Evolutionary conservation across 53 echinoderm and acorn worm genomes (phyloP), one percentile per base, ranked within the genome.

Genomic region (Echinometra lucunter): DNA sequence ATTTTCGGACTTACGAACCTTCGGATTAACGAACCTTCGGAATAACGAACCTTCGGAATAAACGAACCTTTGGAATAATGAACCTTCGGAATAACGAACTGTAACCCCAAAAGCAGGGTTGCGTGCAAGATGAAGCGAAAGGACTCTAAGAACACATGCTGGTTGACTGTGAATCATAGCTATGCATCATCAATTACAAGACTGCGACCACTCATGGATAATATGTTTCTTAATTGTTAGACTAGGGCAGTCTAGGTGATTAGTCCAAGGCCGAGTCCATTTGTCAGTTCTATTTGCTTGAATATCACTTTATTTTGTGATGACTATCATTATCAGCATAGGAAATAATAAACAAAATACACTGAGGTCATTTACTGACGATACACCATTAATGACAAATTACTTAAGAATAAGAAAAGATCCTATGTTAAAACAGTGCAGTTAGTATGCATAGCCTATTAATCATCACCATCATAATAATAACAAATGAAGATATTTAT

Each of bases 101-200:
- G n/a, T n/a, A n/a, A n/a, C n/a, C n/a, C n/a, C n/a, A n/a, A n/a
- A 56, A 1, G 19, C 19, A 38, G 21, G 78, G 78, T 78, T 78
- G 78, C 78, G 78, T 78, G 78, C 78, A 42, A 78, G 78, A 38
- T 19, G 38, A 40, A 35, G 38, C 21, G 78, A 78, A 42, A 78
- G 42, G 35, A 21, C 11, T 38, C 78, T 1, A 40, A 78, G 78
- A 38, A 78, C 78, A 42, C 78, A 38, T 78, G 78, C 78, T 78
- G 78, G 30, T 69, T 69, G 69, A 78, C 42, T 40, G 35, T 78
- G 78, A 78, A 78, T 78, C 78, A 78, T 42, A 78, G 23, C 78
- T 18, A 38, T 78, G 78, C 16, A 38, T 78, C 78, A 78, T 38
- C 78, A 78, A 42, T 78, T 78, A 42, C 8, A 40, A 38, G 21